Percentiles rank a stretch among this genome's conserved stretches.
Conservation (phyloP, 2,113 vertebrate species). For the Cryptotis parvus region DNA sequence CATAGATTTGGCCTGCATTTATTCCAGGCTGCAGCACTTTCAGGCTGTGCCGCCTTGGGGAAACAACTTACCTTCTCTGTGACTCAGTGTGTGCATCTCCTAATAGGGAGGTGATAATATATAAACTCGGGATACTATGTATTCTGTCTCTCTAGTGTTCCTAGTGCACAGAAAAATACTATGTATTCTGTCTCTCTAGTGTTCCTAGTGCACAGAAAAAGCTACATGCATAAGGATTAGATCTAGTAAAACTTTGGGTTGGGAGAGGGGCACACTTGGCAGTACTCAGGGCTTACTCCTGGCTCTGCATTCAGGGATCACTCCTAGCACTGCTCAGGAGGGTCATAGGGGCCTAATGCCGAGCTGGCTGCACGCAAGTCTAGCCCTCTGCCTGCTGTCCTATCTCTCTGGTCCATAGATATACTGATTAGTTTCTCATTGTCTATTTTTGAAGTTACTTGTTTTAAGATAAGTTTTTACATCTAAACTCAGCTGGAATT, state of each 20-base stretch:
- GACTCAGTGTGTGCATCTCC: background rate
- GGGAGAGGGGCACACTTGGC: too few relatives aligned
- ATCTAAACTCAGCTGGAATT: background rate
- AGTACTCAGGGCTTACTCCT: too few relatives aligned
- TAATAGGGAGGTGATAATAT: background rate
- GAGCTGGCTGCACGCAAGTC: too few relatives aligned
- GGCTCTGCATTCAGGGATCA: too few relatives aligned
- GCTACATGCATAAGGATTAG: background rate
- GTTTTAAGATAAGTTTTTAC: background rate
- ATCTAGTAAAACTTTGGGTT: background rate
- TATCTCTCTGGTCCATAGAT: too few relatives aligned
- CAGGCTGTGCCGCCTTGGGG: background rate
- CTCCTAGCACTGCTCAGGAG: too few relatives aligned
- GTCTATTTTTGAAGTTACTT: background rate
- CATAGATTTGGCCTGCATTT: background rate
- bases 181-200: too few relatives aligned
- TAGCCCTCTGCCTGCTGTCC: too few relatives aligned
- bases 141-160: too few relatives aligned
- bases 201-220: background rate
- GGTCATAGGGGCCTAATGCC: too few relatives aligned
- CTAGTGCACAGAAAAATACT: background rate
- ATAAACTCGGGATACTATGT: too few relatives aligned
- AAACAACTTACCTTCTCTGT: conserved; percentile 16
- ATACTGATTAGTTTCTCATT: too few relatives aligned
- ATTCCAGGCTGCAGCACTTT: background rate